These are phyloP conservation scores for Desmophyllum pertusum DNA, from an alignment of 92 coral and sea anemone species.

Conservation along the genomic window DNA sequence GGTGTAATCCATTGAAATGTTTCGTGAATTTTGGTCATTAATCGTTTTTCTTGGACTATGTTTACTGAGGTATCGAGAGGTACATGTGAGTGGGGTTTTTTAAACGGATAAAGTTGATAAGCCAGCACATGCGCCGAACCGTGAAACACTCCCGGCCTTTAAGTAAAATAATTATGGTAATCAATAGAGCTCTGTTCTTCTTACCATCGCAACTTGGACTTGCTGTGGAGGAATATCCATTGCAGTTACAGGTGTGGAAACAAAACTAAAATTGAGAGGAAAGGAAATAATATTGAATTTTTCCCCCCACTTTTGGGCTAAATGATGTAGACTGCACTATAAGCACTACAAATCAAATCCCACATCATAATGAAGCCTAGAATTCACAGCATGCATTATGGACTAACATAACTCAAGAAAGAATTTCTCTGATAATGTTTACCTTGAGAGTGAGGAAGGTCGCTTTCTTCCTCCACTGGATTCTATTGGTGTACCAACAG, in stretches of 20 bases:
- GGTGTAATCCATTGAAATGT: no score
- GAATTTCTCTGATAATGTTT: not conserved
- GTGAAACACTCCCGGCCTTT: no score
- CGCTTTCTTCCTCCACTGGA: conserved; percentile 3
- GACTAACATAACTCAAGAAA: no score
- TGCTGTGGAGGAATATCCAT: conserved; percentile 38
- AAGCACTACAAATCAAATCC: not conserved
- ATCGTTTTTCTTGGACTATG: no score
- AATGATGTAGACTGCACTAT: no score
- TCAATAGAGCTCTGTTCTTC: not conserved
- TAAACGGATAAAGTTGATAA: no score
- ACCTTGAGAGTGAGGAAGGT: conserved; percentile 33
- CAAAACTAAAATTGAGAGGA: conserved; percentile 21
- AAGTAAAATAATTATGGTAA: no score
- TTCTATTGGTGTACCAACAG: conserved; percentile 40
- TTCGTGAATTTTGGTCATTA: no score
- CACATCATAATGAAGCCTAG: not conserved
- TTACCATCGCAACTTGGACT: conserved; percentile 24
- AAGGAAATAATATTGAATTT: not conserved
- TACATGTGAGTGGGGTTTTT: no score
- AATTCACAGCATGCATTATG: no score
- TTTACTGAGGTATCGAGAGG: no score
- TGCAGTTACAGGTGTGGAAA: conserved; percentile 40
- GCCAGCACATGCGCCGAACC: no score
- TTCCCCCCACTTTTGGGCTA: not conserved